Percentiles rank a stretch among this genome's conserved stretches.
Evolutionary conservation across 2,113 vertebrate species (phyloP).

Genomic region (Eclectus roratus): DNA sequence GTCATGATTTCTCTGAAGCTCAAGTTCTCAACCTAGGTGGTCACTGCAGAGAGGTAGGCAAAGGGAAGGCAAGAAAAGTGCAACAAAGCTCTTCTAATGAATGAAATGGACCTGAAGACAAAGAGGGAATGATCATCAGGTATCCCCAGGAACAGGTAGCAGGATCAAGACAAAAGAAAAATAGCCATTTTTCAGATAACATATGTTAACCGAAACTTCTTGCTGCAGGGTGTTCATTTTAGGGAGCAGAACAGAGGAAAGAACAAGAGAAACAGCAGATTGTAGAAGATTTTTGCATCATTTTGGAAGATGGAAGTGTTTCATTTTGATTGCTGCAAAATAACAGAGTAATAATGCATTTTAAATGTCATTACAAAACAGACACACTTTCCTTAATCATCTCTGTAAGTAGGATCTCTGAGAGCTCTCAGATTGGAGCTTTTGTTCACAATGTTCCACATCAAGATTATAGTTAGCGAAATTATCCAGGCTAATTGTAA

Average conservation of each 20-base stretch:
- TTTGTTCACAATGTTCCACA: not conserved
- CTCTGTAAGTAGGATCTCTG: not conserved
- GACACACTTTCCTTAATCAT: not conserved
- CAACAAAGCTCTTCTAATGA: not conserved
- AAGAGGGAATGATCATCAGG: not conserved
- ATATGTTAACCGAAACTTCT: not conserved
- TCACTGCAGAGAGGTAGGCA: not conserved
- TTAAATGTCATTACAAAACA: not conserved
- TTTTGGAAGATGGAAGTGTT: not conserved
- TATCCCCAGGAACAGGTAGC: not conserved
- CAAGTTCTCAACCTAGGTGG: not conserved
- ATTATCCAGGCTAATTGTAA: slow-evolving; percentile 2
- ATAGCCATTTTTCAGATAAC: not conserved
- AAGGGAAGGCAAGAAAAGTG: not conserved
- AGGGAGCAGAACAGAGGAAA: not conserved
- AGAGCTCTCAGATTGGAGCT: not conserved
- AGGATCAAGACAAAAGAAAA: not conserved
- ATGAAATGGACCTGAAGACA: not conserved
- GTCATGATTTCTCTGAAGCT: not conserved
- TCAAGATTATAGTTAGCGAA: slow-evolving; percentile 1
- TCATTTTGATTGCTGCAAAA: not conserved
- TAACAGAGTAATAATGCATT: not conserved
- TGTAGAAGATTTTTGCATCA: not conserved
- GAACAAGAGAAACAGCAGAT: not conserved
- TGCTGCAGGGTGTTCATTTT: not conserved